A percentile compares a stretch with the other conserved stretches of the same genome.
These are phyloP conservation scores for Phaetusa simplex DNA, from an alignment of 2,113 vertebrate genomes.

Conservation along the genomic window DNA sequence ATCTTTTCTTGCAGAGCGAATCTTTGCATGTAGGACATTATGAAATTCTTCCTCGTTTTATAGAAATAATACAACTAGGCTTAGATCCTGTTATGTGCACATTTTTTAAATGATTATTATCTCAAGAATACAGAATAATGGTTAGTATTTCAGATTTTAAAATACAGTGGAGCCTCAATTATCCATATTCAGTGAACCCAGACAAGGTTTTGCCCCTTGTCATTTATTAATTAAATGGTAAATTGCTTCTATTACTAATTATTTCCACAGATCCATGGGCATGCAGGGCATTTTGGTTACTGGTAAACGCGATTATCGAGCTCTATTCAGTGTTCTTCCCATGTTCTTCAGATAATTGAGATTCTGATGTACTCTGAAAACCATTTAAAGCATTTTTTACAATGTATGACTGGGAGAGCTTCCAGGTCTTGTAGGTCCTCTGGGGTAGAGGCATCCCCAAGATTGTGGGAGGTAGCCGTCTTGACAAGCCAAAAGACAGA, in stretches of 20 bases:
- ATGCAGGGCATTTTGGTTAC: slow-evolving; percentile 52
- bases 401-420: not conserved
- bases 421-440: slow-evolving; percentile 27
- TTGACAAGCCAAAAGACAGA: not conserved
- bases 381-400: slow-evolving; percentile 10
- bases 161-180: slow-evolving; percentile 61
- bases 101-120: not conserved
- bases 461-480: not conserved
- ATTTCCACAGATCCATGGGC: slow-evolving; percentile 62
- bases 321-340: slow-evolving; percentile 25
- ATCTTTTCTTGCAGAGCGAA: not conserved
- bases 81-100: not conserved
- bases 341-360: slow-evolving; percentile 48
- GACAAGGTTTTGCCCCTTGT: slow-evolving; percentile 62
- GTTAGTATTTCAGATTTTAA: slow-evolving; percentile 65
- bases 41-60: not conserved
- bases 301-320: slow-evolving; percentile 30
- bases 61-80: not conserved
- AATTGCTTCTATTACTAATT: slow-evolving; percentile 68
- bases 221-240: slow-evolving; percentile 71
- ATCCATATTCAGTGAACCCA: slow-evolving; percentile 65
- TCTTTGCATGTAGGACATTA: not conserved
- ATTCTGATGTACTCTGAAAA: slow-evolving; percentile 33
- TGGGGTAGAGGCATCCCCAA: not conserved
- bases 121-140: slow-evolving; percentile 54